These are phyloP conservation scores for Poecile montanus DNA, from an alignment of 2,797 vertebrate genomes.

Conservation along the genomic window DNA sequence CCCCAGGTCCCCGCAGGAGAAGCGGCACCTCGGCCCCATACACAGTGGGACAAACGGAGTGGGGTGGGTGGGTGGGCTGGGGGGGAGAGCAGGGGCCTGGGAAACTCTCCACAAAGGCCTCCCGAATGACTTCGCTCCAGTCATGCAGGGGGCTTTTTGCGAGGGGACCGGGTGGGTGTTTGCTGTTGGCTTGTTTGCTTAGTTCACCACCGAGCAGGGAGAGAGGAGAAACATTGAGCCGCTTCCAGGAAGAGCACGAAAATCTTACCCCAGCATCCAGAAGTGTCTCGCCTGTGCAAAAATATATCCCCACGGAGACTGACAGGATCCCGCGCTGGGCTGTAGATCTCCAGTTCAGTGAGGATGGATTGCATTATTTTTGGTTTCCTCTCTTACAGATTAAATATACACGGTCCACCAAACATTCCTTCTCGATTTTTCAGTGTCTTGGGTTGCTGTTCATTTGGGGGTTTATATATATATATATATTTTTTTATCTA, in stretches of 20 bases:
- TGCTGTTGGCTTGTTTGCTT: constrained; percentile 19
- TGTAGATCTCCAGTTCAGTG: constrained; percentile 26
- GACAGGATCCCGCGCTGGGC: constrained; percentile 37
- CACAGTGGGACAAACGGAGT: background rate
- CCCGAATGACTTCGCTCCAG: background rate
- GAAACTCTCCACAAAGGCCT: constrained; percentile 16
- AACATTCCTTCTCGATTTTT: background rate
- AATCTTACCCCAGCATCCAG: constrained; percentile 71
- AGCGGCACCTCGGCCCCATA: background rate
- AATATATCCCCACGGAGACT: constrained; percentile 26
- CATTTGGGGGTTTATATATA: background rate
- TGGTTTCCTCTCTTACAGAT: background rate
- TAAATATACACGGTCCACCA: background rate
- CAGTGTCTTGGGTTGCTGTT: background rate
- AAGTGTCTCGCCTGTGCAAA: constrained; percentile 24
- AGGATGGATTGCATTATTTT: background rate
- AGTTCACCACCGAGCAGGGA: background rate
- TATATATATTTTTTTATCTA: background rate
- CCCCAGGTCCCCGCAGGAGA: background rate
- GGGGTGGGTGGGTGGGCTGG: background rate
- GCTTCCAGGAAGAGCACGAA: constrained; percentile 22
- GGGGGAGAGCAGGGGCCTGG: background rate
- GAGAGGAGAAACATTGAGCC: background rate
- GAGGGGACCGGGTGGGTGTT: background rate
- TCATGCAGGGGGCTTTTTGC: background rate